Percentiles rank a stretch among this genome's conserved stretches.
Evolutionary conservation across 2,888 invertebrate genomes (phyloP).

Genomic region (Onchidella celtica): DNA sequence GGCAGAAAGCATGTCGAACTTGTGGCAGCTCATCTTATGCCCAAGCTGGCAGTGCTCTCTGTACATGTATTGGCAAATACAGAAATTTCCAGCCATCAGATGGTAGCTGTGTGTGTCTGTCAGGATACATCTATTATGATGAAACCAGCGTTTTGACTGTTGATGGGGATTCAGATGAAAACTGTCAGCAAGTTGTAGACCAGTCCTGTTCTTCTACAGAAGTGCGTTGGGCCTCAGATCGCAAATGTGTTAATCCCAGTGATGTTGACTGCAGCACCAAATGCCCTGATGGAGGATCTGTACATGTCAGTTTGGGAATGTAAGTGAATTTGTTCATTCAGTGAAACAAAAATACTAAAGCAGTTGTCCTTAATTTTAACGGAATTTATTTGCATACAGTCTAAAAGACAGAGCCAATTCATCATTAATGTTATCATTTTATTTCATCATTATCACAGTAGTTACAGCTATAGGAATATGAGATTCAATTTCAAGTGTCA

Average conservation of each 20-base stretch:
- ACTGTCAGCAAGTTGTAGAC: constrained; percentile 74
- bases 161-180: constrained; percentile 61
- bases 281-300: constrained; percentile 60
- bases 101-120: constrained; percentile 71
- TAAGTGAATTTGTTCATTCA: constrained; percentile 39
- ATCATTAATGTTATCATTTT: no score
- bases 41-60: constrained; percentile 60
- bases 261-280: constrained; percentile 62
- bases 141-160: constrained; percentile 60
- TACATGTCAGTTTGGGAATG: constrained; percentile 59
- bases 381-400: no score
- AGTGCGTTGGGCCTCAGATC: constrained; percentile 58
- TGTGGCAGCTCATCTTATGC: constrained; percentile 74
- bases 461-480: no score
- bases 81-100: constrained; percentile 72
- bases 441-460: no score
- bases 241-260: constrained; percentile 63
- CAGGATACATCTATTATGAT: constrained; percentile 75
- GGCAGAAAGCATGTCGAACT: constrained; percentile 66
- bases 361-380: no score
- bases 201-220: constrained; percentile 64
- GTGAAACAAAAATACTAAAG: no score
- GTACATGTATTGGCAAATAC: constrained; percentile 72
- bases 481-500: no score
- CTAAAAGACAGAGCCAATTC: no score